A percentile compares a stretch with the other conserved stretches of the same genome.
Evolutionary conservation across 2,797 vertebrate species (phyloP).

Genomic region (Onychomys arenicola): DNA sequence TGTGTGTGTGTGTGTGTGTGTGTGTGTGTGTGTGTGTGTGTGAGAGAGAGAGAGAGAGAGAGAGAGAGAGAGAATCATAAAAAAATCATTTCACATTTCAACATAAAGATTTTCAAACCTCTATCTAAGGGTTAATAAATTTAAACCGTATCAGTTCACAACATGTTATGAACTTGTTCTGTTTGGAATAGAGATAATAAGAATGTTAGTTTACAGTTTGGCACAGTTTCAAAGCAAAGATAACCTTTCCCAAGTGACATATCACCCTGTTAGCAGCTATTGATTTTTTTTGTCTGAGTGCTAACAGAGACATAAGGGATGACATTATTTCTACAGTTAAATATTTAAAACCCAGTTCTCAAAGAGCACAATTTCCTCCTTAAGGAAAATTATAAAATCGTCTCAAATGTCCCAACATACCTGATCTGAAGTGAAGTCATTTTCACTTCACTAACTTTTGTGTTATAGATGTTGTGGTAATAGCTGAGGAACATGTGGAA

Average conservation of each 20-base stretch:
- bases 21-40: not conserved
- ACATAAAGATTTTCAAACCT: not conserved
- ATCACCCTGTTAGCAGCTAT: not conserved
- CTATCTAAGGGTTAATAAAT: not conserved
- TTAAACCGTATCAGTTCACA: not conserved
- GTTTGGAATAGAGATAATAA: not conserved
- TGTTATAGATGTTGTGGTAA: not conserved
- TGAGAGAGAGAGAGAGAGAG: not conserved
- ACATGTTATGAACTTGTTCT: not conserved
- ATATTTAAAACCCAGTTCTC: conserved; percentile 58
- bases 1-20: not conserved
- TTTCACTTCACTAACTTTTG: conserved; percentile 3
- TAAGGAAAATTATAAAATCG: conserved; percentile 20
- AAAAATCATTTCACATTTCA: not conserved
- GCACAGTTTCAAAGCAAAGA: conserved; percentile 18
- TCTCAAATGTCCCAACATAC: not conserved
- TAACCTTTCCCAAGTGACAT: conserved; percentile 5
- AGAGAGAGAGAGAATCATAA: not conserved
- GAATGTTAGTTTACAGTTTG: conserved; percentile 29
- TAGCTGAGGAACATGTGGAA: not conserved
- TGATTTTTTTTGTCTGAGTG: conserved; percentile 21
- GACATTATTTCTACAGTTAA: conserved; percentile 64
- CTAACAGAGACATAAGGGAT: not conserved
- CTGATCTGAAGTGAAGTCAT: not conserved
- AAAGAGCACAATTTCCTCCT: not conserved